Evolutionary conservation across 2,113 vertebrate species (phyloP).

Genomic region (Phylloscopus trochilus): DNA sequence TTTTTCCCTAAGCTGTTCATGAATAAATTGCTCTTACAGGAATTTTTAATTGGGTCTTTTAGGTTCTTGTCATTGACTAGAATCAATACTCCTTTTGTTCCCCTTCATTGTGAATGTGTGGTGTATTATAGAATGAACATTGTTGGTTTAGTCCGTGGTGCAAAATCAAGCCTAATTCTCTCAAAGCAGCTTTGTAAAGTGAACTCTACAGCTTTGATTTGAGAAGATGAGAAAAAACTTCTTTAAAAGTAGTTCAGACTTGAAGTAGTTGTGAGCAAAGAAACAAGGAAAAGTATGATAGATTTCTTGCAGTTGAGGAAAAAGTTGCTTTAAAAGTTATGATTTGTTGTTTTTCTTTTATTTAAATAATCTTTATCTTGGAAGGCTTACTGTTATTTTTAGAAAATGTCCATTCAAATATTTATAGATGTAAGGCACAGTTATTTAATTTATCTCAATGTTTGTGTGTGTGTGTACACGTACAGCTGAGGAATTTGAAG

Average conservation of each 20-base stretch:
- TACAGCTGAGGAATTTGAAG: background rate
- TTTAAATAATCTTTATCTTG: background rate
- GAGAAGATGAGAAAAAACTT: background rate
- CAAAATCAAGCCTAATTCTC: slow-evolving; percentile 4
- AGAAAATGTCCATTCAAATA: background rate
- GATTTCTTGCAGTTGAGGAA: background rate
- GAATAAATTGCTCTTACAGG: slow-evolving; percentile 24
- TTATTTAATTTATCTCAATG: background rate
- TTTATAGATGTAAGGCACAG: background rate
- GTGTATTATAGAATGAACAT: background rate
- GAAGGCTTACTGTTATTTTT: background rate
- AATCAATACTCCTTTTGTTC: slow-evolving; percentile 57
- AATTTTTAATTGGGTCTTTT: slow-evolving; percentile 31
- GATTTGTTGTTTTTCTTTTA: background rate
- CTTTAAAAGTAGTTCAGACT: background rate
- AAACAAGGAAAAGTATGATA: background rate
- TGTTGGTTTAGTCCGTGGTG: slow-evolving; percentile 23
- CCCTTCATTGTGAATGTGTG: background rate
- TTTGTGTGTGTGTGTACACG: background rate
- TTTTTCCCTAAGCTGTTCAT: background rate
- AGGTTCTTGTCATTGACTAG: slow-evolving; percentile 21
- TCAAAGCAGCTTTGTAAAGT: background rate
- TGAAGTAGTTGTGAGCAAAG: background rate
- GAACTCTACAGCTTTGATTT: background rate
- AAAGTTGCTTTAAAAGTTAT: background rate